Conservation (phyloP, 2,888 invertebrate species). For the Cyrtodaria siliqua region DNA sequence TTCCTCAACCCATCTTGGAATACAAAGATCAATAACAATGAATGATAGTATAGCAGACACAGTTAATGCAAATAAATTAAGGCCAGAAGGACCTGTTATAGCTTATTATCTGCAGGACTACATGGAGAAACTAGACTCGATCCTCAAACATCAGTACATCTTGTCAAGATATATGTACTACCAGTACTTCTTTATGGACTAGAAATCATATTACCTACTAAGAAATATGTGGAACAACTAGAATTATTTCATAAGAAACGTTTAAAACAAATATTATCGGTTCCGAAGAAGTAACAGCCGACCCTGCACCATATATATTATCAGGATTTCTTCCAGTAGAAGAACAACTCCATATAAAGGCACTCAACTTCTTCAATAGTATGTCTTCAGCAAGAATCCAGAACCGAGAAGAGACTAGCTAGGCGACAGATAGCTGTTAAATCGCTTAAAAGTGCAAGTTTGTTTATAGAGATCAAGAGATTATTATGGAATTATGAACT, state of each 20-base stretch:
- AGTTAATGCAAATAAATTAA: conserved; percentile 17
- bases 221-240: conserved; percentile 4
- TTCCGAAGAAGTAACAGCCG: conserved; percentile 10
- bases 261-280: too few relatives aligned
- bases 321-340: conserved; percentile 20
- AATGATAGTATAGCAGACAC: neutral
- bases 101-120: conserved; percentile 16
- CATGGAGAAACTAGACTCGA: conserved; percentile 24
- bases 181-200: conserved; percentile 20
- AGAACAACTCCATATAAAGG: conserved; percentile 20
- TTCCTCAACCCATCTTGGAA: conserved; percentile 5
- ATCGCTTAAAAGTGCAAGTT: conserved; percentile 15
- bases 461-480: conserved; percentile 8
- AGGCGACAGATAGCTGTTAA: conserved; percentile 21
- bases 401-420: conserved; percentile 4
- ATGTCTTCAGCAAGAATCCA: conserved; percentile 8
- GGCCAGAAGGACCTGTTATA: conserved; percentile 4
- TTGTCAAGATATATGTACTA: conserved; percentile 21
- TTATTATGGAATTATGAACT: conserved; percentile 27
- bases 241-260: conserved; percentile 4
- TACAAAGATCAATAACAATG: neutral
- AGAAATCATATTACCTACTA: conserved; percentile 12
- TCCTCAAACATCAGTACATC: conserved; percentile 11
- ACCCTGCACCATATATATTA: conserved; percentile 20
- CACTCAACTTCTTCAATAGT: conserved; percentile 18